Base-by-base conservation (phyloP, 2,113 vertebrate genomes). In the Hypocryptadius cinnamomeus region DNA sequence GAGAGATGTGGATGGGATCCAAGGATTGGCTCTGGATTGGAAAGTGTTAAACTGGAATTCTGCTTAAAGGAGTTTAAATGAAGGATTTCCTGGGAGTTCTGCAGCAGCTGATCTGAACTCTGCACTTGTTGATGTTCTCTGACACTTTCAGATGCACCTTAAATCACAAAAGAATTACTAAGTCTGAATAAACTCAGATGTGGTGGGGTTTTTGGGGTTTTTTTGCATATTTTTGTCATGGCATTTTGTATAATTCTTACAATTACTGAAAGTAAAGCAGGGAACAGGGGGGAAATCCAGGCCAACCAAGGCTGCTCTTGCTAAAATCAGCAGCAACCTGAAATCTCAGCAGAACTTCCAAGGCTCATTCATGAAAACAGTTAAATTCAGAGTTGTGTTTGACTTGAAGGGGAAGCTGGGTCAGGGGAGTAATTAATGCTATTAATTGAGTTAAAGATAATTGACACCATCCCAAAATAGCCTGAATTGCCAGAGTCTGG, bases 161-260 rank as follows among this genome's bases (percentile, higher is more conserved):
- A 16, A 66, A 63, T 70, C 51, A 16, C 37, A 22, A 30, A 71
- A 64, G 5, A 28, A 1, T 77, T 39, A 18, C 9, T n/a, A 4
- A 4, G 17, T 11, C 13, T n/a, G 18, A 21, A 48, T 53, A 8
- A 66, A 28, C 22, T 23, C 2, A 1, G 3, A 3, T 2, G 5
- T 8, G 53, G 22, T 14, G 13, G 39, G 13, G 21, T 21, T 45
- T 45, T 45, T 45, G 19, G 9, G 45, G 20, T 39, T 12, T 35
- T 72, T 71, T 47, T 2, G 8, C 9, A 0, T 68, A 7, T 63
- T 87, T 90, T 59, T 87, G 11, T 23, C 25, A 10, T 0, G 10
- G 10, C 2, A 50, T 82, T 85, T 53, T 56, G 18, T 40, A 12
- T 10, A 45, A 76, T 11, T 35, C 9, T 1, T 28, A 11, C 7